Conservation (phyloP, 2,113 vertebrate genomes). For the Hylia prasina region DNA sequence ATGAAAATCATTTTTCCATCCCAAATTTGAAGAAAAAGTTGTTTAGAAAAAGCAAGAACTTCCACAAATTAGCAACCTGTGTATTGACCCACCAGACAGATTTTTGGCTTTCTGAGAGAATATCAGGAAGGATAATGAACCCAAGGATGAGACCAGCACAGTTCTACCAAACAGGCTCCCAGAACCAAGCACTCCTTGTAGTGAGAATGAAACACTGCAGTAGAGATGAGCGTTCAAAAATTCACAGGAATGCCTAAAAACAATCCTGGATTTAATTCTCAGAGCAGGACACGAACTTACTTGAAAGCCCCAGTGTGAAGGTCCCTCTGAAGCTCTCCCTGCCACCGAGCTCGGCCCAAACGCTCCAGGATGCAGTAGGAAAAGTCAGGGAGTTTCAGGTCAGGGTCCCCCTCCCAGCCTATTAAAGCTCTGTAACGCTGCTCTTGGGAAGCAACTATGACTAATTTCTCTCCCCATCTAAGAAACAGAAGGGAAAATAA, state of each 20-base stretch:
- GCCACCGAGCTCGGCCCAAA: conserved; percentile 90
- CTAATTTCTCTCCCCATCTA: conserved; percentile 88
- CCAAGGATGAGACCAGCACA: not conserved
- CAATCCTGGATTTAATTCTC: not conserved
- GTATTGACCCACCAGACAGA: not conserved
- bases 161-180: not conserved
- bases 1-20: rapidly evolving
- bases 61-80: not conserved
- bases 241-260: not conserved
- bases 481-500: not conserved
- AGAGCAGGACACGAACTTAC: conserved; percentile 61
- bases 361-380: conserved; percentile 95
- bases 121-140: not conserved
- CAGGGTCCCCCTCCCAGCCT: conserved; percentile 84
- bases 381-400: conserved; percentile 83
- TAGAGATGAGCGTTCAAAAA: not conserved
- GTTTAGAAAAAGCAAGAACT: not conserved
- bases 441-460: conserved; percentile 85
- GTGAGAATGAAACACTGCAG: not conserved
- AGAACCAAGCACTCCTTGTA: not conserved
- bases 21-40: not conserved
- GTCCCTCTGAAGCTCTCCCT: conserved; percentile 93
- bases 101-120: not conserved
- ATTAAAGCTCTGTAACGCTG: conserved; percentile 84
- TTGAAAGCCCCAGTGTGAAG: conserved; percentile 85